Evolutionary conservation across 2,797 vertebrate species (phyloP).

Genomic region (Eremophila alpestris): DNA sequence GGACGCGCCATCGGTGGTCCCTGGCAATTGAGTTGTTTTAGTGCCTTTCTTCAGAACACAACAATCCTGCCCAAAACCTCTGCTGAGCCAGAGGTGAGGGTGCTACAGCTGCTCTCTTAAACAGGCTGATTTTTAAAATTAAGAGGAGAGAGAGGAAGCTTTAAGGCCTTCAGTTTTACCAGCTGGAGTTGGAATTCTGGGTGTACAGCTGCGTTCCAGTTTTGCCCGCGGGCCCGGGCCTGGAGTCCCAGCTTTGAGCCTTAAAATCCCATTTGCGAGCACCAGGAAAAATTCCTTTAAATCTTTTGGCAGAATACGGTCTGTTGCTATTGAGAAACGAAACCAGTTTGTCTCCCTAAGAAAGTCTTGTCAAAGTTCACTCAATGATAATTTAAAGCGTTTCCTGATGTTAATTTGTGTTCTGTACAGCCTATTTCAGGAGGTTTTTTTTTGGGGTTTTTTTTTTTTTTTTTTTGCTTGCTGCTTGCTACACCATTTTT

Average conservation of each 20-base stretch:
- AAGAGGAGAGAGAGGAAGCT: neutral
- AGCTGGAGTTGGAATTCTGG: neutral
- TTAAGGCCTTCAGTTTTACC: neutral
- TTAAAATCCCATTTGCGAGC: neutral
- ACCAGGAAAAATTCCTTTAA: neutral
- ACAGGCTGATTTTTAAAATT: neutral
- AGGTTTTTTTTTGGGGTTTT: neutral
- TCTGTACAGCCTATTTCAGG: neutral
- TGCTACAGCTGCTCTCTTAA: neutral
- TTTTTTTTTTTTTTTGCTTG: neutral
- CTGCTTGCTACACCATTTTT: neutral
- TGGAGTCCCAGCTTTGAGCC: neutral
- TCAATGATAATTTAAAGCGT: neutral
- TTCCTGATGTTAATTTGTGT: neutral
- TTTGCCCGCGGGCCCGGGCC: neutral
- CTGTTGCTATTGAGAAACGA: neutral
- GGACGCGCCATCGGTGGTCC: neutral
- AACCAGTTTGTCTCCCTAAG: neutral
- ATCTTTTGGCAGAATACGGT: neutral
- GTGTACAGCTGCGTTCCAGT: rapidly evolving
- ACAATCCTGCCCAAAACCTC: neutral
- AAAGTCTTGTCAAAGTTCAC: neutral
- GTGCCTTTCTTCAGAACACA: neutral
- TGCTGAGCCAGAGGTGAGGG: neutral
- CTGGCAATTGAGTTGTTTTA: neutral